Evolutionary conservation across 2,888 invertebrate genomes (phyloP).

Genomic region (Macrophya annulata): DNA sequence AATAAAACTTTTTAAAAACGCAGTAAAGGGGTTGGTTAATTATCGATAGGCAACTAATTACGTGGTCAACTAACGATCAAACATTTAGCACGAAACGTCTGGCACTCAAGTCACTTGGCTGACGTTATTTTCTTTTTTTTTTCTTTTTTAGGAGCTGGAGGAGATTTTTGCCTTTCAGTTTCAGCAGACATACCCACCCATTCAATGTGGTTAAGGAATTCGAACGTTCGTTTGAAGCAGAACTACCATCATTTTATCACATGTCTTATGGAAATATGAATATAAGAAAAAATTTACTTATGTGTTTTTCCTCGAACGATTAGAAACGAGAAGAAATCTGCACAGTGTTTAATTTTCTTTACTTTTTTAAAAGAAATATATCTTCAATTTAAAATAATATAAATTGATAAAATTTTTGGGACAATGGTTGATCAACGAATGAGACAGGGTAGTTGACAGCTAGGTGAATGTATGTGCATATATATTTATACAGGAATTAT

Average conservation of each 20-base stretch:
- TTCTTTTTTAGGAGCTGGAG: not conserved
- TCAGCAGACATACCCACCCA: not conserved
- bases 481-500: not conserved
- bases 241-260: not conserved
- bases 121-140: not conserved
- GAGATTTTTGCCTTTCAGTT: not conserved
- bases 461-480: too few relatives aligned
- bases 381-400: not conserved
- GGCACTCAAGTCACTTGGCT: not conserved
- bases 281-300: not conserved
- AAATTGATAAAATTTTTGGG: not conserved
- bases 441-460: not conserved
- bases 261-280: not conserved
- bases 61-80: constrained; percentile 26
- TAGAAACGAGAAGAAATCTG: not conserved
- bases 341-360: not conserved
- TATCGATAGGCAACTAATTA: constrained; percentile 28
- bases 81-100: not conserved
- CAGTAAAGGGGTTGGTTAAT: not conserved
- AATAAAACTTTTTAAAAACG: constrained; percentile 26
- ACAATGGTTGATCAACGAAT: constrained; percentile 4
- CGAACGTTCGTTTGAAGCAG: not conserved
- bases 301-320: not conserved
- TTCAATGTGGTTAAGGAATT: not conserved
- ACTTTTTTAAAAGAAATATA: not conserved